Base-by-base conservation (phyloP, 2,888 invertebrate species). In the Agriopis leucophaearia region DNA sequence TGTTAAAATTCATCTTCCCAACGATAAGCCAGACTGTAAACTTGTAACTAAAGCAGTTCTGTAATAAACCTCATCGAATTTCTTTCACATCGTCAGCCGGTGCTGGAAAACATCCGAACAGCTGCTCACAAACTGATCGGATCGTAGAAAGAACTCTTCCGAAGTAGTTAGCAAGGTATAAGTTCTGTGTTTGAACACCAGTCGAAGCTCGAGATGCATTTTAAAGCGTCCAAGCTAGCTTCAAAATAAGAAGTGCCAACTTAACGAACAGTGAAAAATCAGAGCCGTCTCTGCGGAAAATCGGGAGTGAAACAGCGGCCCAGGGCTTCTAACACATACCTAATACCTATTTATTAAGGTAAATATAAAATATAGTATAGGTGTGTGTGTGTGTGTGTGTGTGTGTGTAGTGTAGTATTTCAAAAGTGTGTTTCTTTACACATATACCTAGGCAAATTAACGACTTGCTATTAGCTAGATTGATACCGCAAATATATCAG, bases 141-240 rank as follows among this genome's bases (percentile, higher is more conserved):
- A 79, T 67, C 80, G 75, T 72, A 78, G 79, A 79, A 86, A 85
- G 81, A 83, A 80, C 78, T 79, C 78, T 78, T 81, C 75, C 65
- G 75, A 88, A 89, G 85, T 86, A 87, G 88, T 89, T 89, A 88
- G 83, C 77, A 76, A 70, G 67, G 78, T 79, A 82, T 81, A 86
- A 89, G 85, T 90, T 89, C 75, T 76, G 76, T 85, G 84, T 86
- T 87, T 83, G 83, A 86, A 86, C 86, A 85, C 80, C 80, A 81
- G 82, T 84, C 80, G 81, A 75, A 76, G 76, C 78, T 80, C 64
- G 73, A 74, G 79, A 75, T 80, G 82, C 84, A 83, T 85, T 87
- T 83, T 81, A 82, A 84, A 85, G 81, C 74, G 77, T 74, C 78
- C 78, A 67, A 72, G 70, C 54, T 70, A 80, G 74, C 74, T 78